These are phyloP conservation scores for Diplodus puntazzo DNA, from an alignment of 2,797 vertebrate genomes.

Conservation along the genomic window DNA sequence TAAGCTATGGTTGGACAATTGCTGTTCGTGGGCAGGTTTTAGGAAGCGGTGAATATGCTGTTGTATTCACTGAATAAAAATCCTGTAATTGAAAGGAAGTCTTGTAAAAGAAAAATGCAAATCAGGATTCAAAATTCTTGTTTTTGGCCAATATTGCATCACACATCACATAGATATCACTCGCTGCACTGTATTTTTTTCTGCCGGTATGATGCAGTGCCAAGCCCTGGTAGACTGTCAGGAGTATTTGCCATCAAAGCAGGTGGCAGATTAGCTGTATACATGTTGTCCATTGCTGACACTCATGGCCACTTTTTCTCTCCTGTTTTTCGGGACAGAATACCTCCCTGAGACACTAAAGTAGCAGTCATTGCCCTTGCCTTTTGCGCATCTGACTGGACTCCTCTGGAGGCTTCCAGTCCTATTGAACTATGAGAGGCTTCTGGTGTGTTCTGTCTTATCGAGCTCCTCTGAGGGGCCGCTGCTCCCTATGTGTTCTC, in stretches of 20 bases:
- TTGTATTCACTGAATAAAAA: constrained; percentile 8
- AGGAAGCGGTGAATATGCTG: not conserved
- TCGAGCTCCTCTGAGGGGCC: constrained; percentile 62
- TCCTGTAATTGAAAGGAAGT: constrained; percentile 14
- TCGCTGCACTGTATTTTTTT: not conserved
- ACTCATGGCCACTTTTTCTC: constrained; percentile 25
- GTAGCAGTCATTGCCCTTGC: constrained; percentile 40
- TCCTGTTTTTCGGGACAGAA: constrained; percentile 33
- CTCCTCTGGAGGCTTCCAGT: constrained; percentile 57
- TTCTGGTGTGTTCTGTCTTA: constrained; percentile 74
- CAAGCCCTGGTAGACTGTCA: constrained; percentile 7
- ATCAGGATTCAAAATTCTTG: not conserved
- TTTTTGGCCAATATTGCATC: constrained; percentile 1
- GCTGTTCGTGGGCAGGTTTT: not conserved
- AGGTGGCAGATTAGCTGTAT: constrained; percentile 48
- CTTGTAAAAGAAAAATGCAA: constrained; percentile 11
- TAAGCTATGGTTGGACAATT: not conserved
- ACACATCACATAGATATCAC: not conserved
- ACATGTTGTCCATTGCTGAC: constrained; percentile 37
- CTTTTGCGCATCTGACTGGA: constrained; percentile 50
- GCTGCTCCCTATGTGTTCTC: constrained; percentile 63
- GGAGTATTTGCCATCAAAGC: constrained; percentile 32
- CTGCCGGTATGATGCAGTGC: not conserved
- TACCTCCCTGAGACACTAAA: constrained; percentile 40
- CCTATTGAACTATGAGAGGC: constrained; percentile 59